Evolutionary conservation across 1,140 invertebrate species (phyloP), one percentile per base, ranked within the genome.

Genomic region (Gryllus bimaculatus): DNA sequence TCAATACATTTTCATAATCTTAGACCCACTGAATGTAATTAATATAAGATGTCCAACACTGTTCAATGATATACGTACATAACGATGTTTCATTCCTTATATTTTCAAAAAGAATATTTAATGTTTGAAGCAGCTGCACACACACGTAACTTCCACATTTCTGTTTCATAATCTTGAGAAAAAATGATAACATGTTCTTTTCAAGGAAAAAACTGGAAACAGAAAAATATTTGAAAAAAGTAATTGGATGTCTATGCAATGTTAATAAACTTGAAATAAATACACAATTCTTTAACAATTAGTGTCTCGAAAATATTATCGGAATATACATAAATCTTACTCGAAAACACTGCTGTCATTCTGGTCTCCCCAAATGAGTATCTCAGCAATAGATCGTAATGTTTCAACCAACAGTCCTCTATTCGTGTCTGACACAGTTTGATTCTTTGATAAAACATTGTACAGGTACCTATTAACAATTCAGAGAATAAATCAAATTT

Each of bases 351-450:
- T 94, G 81, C 96, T 96, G 86, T 99, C 98, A 92, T 99, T 99
- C 88, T 99, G 98, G 88, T 99, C 98, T 47, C 98, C 98, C 98
- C 98, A 99, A 85, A 99, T 99, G 12, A 99, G 88, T 85, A 99
- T 99, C 88, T 99, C 98, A 26, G 98, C 96, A 83, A 99, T 99
- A 73, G 96, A 98, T 82, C 97, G 89, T 77, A 99, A 87, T 0
- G 96, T 98, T 88, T 99, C 98, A 15, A 99, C 97, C n/a, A 99
- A 86, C 18, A 99, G 89, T 47, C 95, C 93, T 82, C 95, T 90
- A 85, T 99, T 99, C 82, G 93, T 92, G 83, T 99, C 98, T 18
- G 95, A 97, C 0, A 99, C 97, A 15, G 93, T 96, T 83, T 98
- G 97, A 88, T 99, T 99, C 87, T 98, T 97, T 75, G 95, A 94